These are phyloP conservation scores for Adineta ricciae DNA, from an alignment of 2,888 invertebrate species.

Conservation along the genomic window DNA sequence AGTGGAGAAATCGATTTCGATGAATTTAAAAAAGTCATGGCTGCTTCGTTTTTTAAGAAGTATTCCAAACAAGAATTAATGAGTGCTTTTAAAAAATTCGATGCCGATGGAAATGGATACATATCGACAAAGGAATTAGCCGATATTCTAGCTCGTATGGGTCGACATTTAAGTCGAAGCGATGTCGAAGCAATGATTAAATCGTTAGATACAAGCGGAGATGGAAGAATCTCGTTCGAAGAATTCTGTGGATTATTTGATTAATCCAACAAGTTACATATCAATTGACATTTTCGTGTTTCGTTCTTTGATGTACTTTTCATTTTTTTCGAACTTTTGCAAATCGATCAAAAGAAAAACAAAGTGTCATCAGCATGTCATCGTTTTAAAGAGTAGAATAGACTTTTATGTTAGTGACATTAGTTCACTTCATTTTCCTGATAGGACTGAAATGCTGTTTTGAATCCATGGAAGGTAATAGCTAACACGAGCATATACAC, in stretches of 20 bases:
- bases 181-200: slow-evolving; percentile 23
- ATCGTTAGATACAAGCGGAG: slow-evolving; percentile 18
- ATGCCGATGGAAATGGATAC: slow-evolving; percentile 22
- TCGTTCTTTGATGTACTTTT: no score
- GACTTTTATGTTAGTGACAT: no score
- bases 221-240: slow-evolving; percentile 10
- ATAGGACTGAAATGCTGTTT: neutral
- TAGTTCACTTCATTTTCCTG: neutral
- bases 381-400: no score
- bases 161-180: slow-evolving; percentile 14
- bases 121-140: slow-evolving; percentile 18
- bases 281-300: neutral
- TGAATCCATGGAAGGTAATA: neutral
- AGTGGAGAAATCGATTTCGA: slow-evolving; percentile 30
- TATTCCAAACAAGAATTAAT: slow-evolving; percentile 19
- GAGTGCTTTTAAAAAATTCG: slow-evolving; percentile 30
- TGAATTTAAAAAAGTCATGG: slow-evolving; percentile 29
- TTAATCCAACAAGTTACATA: neutral
- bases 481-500: neutral
- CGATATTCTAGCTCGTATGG: slow-evolving; percentile 25
- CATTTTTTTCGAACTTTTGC: no score
- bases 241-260: neutral
- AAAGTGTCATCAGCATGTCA: no score
- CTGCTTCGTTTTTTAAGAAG: slow-evolving; percentile 19
- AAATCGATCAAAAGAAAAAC: no score